Conservation (phyloP, 1,140 invertebrate genomes). For the Drosophila orosa region DNA sequence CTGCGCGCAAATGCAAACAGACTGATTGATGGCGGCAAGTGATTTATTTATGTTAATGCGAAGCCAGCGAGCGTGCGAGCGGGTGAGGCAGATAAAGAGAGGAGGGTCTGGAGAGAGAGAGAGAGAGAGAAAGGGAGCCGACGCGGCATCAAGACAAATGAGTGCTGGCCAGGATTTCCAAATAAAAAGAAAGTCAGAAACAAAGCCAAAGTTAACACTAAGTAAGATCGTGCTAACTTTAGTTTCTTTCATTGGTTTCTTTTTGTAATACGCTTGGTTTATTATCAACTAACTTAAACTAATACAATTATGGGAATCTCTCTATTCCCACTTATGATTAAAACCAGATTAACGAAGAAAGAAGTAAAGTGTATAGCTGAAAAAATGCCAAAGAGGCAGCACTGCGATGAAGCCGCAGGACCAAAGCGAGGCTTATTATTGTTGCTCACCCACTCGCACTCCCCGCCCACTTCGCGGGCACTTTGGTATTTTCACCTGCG, state of each 20-base stretch:
- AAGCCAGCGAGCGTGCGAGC: constrained; percentile 14
- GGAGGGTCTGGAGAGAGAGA: neutral
- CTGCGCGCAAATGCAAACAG: constrained; percentile 71
- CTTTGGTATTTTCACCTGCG: constrained; percentile 63
- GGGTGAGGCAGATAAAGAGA: constrained; percentile 6
- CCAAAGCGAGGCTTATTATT: constrained; percentile 18
- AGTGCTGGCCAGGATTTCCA: constrained; percentile 26
- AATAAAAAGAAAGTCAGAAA: neutral
- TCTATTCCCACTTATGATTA: neutral
- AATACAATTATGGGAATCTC: neutral
- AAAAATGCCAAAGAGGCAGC: constrained; percentile 2
- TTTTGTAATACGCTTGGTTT: neutral
- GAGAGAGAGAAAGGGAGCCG: no score
- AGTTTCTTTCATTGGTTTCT: no score
- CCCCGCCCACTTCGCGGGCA: neutral
- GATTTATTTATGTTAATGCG: constrained; percentile 80
- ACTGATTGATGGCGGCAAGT: constrained; percentile 78
- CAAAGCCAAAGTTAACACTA: neutral
- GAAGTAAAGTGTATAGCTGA: neutral
- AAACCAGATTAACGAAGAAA: no score
- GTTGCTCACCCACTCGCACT: neutral
- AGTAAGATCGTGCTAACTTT: neutral
- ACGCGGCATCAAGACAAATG: constrained; percentile 9
- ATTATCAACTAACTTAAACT: neutral
- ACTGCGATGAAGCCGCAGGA: neutral